Conservation (phyloP, 2,888 invertebrate species). For the Metacarcinus magister region DNA sequence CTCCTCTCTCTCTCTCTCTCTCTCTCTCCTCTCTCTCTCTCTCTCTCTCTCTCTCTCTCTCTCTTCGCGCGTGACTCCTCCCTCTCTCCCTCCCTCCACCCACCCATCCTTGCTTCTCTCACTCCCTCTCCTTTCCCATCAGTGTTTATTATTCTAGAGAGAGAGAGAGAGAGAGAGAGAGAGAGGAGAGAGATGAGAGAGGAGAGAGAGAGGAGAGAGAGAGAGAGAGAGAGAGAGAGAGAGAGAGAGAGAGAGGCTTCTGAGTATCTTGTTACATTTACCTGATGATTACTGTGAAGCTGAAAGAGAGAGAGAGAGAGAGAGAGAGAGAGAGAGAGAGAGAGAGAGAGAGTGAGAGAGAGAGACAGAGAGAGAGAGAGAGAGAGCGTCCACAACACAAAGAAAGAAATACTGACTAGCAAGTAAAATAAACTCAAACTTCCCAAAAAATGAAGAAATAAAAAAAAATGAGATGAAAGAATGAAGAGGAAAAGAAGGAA, state of each 20-base stretch:
- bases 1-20: neutral
- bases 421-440: neutral
- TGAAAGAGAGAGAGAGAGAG: slow-evolving; percentile 15
- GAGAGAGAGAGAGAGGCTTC: neutral
- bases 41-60: slow-evolving; percentile 4
- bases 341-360: neutral
- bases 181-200: no score
- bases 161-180: no score
- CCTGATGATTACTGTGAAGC: neutral
- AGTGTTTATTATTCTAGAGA: neutral
- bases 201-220: no score
- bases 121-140: neutral
- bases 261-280: neutral
- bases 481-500: neutral
- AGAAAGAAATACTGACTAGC: neutral
- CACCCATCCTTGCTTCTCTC: neutral
- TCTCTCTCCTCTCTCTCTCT: neutral
- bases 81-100: neutral
- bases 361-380: neutral
- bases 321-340: slow-evolving; percentile 26
- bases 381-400: slow-evolving; percentile 3
- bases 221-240: neutral
- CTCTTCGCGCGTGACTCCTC: neutral
- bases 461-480: neutral
- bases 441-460: neutral